Base-by-base conservation (phyloP, 2,797 vertebrate genomes). In the Pampus argenteus region DNA sequence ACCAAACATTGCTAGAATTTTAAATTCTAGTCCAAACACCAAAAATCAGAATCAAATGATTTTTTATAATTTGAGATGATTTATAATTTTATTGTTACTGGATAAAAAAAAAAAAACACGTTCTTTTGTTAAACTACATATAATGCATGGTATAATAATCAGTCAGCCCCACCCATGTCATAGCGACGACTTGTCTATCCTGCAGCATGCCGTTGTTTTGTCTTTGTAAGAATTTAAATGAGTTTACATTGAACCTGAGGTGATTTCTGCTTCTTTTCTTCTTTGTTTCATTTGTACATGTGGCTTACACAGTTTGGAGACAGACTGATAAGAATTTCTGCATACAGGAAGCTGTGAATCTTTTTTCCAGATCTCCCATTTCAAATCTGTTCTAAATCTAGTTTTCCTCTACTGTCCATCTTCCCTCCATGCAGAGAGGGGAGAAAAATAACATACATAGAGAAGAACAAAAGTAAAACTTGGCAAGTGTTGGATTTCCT, bases 341-440 rank as follows among this genome's bases (percentile, higher is more conserved):
- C 5, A 17, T 45, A 4, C 18, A 26, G 51, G 57, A 70, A 77
- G 31, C 68, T 8, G 22, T 65, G 42, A 51, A 60, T 68, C 64
- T 71, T 48, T 67, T 67, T 23, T 61, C 49, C 67, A 68, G 23
- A 50, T 71, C 42, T 36, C 26, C 22, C 45, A n/a, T 29, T 74
- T 61, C 28, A 31, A 48, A 49, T 62, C 61, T 74, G 62, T 61
- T 71, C n/a, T 50, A 28, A 50, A 70, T 76, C 25, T 44, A n/a
- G 38, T 71, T 62, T 47, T 50, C 45, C 55, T 57, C 20, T 1
- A 31, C 48, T 45, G 40, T 61, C 44, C 17, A 42, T 31, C 57
- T 55, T 40, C 47, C 34, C 60, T 13, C 17, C 36, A 20, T 50
- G 29, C 13, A 48, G 42, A 34, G 25, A 58, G 20, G n/a, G 50